A percentile compares a stretch with the other conserved stretches of the same genome.
Evolutionary conservation across 2,113 vertebrate genomes (phyloP).

Genomic region (Corythaixoides concolor): DNA sequence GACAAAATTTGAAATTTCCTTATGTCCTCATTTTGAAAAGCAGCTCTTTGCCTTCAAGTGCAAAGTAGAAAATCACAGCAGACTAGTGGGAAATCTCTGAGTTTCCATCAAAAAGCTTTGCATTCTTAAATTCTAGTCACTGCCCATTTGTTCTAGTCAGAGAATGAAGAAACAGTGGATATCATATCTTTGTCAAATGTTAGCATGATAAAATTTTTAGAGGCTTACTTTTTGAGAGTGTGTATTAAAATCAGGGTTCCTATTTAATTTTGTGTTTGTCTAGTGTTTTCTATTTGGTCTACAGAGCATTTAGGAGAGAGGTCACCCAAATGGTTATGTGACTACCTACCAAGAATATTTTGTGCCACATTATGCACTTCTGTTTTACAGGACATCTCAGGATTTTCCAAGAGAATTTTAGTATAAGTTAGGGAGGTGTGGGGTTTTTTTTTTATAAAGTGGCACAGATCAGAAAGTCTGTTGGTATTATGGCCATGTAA

Average conservation of each 20-base stretch:
- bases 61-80: not conserved
- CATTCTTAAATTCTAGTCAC: not conserved
- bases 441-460: no score
- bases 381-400: not conserved
- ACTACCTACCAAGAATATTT: not conserved
- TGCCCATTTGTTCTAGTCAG: not conserved
- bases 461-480: not conserved
- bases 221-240: not conserved
- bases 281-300: not conserved
- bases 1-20: not conserved
- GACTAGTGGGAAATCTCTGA: not conserved
- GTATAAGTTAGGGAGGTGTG: not conserved
- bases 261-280: not conserved
- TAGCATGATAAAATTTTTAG: not conserved
- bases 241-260: not conserved
- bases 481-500: not conserved
- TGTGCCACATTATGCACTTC: not conserved
- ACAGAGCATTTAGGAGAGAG: not conserved
- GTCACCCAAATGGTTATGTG: not conserved
- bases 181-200: not conserved
- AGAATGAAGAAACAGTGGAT: not conserved
- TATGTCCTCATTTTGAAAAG: not conserved
- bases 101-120: not conserved
- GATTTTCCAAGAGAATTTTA: not conserved
- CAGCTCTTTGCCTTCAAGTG: not conserved